A percentile compares a stretch with the other conserved stretches of the same genome.
Evolutionary conservation across 2,888 invertebrate genomes (phyloP).

Genomic region (Adelognathus sp.): DNA sequence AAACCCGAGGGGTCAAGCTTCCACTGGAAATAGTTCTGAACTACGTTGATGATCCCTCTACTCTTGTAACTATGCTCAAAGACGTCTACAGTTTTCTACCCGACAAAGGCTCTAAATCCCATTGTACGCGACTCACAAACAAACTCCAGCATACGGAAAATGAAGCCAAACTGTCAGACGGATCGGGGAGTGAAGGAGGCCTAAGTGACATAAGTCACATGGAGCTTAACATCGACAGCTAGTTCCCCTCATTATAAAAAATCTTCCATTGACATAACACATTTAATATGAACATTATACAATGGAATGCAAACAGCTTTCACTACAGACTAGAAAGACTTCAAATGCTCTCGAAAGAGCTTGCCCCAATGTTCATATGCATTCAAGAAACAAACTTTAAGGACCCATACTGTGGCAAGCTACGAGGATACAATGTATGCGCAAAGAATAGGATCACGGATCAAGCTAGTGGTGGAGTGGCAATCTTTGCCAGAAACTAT

Average conservation of each 20-base stretch:
- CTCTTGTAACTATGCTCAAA: not conserved
- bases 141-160: not conserved
- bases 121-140: not conserved
- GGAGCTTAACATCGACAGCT: too few relatives aligned
- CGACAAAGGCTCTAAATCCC: not conserved
- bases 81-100: not conserved
- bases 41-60: not conserved
- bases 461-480: slow-evolving; percentile 52
- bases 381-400: slow-evolving; percentile 62
- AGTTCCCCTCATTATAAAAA: too few relatives aligned
- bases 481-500: slow-evolving; percentile 42
- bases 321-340: slow-evolving; percentile 42
- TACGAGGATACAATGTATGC: slow-evolving; percentile 34
- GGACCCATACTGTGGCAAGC: slow-evolving; percentile 12
- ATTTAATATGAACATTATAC: slow-evolving; percentile 40
- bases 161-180: too few relatives aligned
- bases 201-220: too few relatives aligned
- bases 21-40: not conserved
- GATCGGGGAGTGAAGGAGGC: too few relatives aligned
- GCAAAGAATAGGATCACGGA: slow-evolving; percentile 38
- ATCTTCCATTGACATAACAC: not conserved
- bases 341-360: slow-evolving; percentile 35
- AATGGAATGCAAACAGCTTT: slow-evolving; percentile 63
- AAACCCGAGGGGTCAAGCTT: not conserved
- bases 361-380: slow-evolving; percentile 49